A percentile compares a stretch with the other conserved stretches of the same genome.
phyloP scores from a whole-genome alignment of 2,888 invertebrate genomes.

The Neuroscelio doddi region DNA sequence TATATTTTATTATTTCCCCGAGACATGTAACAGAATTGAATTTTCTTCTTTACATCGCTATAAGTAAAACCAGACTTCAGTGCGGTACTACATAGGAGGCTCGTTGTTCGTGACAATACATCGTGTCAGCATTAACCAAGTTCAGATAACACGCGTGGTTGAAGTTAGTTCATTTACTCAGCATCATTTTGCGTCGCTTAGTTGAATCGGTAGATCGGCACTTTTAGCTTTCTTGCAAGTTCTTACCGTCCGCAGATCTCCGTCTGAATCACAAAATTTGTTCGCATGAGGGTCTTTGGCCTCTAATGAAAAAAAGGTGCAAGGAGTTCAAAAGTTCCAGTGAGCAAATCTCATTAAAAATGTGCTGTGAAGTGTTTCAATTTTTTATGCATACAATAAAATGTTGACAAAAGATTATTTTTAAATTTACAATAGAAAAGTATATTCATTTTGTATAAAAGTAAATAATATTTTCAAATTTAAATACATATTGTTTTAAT shows the following conservation, averaged over 20 bases:
- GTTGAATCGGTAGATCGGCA: constrained; percentile 21
- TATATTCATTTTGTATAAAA: too few relatives aligned
- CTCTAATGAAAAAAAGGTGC: background rate
- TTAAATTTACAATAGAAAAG: too few relatives aligned
- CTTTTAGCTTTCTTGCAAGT: constrained; percentile 32
- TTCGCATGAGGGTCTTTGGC: constrained; percentile 20
- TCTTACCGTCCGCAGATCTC: constrained; percentile 19
- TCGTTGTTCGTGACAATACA: constrained; percentile 60
- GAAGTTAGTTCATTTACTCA: constrained; percentile 23
- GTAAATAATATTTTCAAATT: too few relatives aligned
- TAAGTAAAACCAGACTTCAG: constrained; percentile 26
- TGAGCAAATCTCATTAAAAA: too few relatives aligned
- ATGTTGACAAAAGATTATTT: too few relatives aligned
- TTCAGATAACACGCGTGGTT: constrained; percentile 37
- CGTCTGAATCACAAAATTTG: constrained; percentile 19
- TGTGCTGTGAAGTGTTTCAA: too few relatives aligned
- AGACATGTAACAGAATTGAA: constrained; percentile 51
- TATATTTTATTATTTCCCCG: too few relatives aligned
- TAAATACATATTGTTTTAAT: too few relatives aligned
- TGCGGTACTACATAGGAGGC: constrained; percentile 52
- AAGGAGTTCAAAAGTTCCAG: background rate
- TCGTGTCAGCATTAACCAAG: constrained; percentile 32
- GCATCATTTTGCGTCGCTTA: background rate
- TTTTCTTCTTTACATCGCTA: constrained; percentile 59
- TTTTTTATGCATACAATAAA: too few relatives aligned